Evolutionary conservation across 2,888 invertebrate genomes (phyloP), one percentile per base, ranked within the genome.

Genomic region (Diarsia dahlii): DNA sequence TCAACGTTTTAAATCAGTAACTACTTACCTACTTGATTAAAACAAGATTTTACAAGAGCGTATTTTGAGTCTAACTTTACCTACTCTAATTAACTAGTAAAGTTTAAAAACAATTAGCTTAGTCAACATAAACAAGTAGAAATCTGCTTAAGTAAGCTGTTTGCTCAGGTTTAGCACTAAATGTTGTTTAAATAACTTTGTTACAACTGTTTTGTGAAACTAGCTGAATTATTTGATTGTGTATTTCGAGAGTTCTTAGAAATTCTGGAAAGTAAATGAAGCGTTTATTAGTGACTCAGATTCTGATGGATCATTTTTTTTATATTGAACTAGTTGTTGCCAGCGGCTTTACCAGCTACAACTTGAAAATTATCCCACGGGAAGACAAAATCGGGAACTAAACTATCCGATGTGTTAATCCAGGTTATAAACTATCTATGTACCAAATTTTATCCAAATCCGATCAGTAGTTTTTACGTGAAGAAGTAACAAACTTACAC

Each of bases 41-140:
- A 50, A 45, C 50, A 50, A 50, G 28, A 74, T 74, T 52, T 34
- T 50, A 71, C 45, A 8, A 8, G 4, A 10, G 20, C 39, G 20
- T 70, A 45, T 68, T 56, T 72, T 15, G 72, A 48, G 28, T 9
- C 28, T 28, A 71, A 52, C 9, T 71, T 23, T 9, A 45, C 45
- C n/a, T 45, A 46, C 62, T n/a, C 2, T 45, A 45, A 70, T 62
- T 45, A 45, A 45, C 63, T 39, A 45, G n/a, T 62, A 52, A 52
- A 74, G n/a, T 74, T 52, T 46, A 46, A 71, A 60, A 52, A 71
- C 71, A 71, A 63, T 71, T 74, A 71, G 12, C 18, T 74, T 6
- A 63, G 71, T 71, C 46, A 52, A 52, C 23, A 20, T 13, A 46
- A 54, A 52, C 3, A 58, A 58, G 46, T 28, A 73, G 23, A 23